Conservation (phyloP, 2,113 vertebrate genomes). For the Eurypyga helias region DNA sequence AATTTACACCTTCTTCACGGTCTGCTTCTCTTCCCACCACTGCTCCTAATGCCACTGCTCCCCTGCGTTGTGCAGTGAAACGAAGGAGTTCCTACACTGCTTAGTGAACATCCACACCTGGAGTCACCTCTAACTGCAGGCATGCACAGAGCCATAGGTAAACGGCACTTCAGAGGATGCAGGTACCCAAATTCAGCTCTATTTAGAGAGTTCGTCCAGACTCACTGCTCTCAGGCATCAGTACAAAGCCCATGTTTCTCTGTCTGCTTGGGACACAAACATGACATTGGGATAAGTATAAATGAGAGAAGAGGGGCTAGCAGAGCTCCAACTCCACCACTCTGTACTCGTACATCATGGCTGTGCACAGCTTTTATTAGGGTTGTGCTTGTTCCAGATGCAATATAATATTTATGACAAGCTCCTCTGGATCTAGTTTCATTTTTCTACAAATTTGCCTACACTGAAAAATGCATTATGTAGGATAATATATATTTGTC, state of each 20-base stretch:
- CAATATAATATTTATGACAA: background rate
- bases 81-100: background rate
- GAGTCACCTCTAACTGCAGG: background rate
- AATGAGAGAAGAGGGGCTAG: background rate
- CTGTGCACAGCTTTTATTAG: background rate
- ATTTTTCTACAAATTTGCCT: background rate
- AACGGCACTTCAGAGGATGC: background rate
- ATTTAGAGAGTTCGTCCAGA: background rate
- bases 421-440: background rate
- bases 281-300: fast-evolving
- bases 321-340: fast-evolving
- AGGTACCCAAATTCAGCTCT: background rate
- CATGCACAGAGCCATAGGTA: background rate
- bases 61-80: fast-evolving
- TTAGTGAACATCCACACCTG: fast-evolving
- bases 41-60: background rate
- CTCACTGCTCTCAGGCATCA: background rate
- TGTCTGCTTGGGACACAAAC: background rate
- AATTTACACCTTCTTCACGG: background rate
- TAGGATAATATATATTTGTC: too few species aligned
- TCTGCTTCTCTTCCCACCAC: background rate
- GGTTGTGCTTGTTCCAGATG: background rate
- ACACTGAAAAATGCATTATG: background rate
- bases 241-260: background rate
- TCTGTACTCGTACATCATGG: background rate